phyloP scores from a whole-genome alignment of 2,888 invertebrate genomes.

The Tenthredo livida region DNA sequence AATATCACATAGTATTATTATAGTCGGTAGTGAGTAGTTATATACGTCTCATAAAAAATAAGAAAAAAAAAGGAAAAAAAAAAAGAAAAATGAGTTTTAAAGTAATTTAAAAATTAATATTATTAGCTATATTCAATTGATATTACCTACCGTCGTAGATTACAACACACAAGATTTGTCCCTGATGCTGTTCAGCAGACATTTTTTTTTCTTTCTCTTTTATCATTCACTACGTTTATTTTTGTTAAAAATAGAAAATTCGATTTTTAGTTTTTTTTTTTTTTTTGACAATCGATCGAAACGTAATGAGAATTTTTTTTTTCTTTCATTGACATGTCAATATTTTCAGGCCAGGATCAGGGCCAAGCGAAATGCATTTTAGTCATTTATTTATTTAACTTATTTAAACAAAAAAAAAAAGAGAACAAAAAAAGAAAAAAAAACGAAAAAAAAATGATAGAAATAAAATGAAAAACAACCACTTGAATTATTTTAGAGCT shows the following conservation, averaged over 20 bases:
- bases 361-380: constrained; percentile 55
- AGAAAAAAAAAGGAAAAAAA: not conserved
- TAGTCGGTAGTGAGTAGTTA: constrained; percentile 62
- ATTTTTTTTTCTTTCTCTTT: not conserved
- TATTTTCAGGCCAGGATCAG: constrained; percentile 38
- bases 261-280: not conserved
- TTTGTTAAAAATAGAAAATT: not conserved
- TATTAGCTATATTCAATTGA: constrained; percentile 60
- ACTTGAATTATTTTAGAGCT: constrained; percentile 56
- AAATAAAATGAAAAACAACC: constrained; percentile 2
- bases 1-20: constrained; percentile 52
- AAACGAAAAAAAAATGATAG: not conserved
- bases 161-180: constrained; percentile 33
- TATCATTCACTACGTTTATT: not conserved
- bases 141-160: constrained; percentile 57
- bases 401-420: constrained; percentile 11
- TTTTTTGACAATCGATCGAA: constrained; percentile 25
- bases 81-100: constrained; percentile 39
- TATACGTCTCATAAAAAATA: constrained; percentile 59
- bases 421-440: not conserved
- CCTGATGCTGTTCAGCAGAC: constrained; percentile 27
- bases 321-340: constrained; percentile 24
- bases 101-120: constrained; percentile 61
- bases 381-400: constrained; percentile 58
- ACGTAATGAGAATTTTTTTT: constrained; percentile 12